Evolutionary conservation across 2,888 invertebrate species (phyloP), one percentile per base, ranked within the genome.

Genomic region (Hirudinaria manillensis): DNA sequence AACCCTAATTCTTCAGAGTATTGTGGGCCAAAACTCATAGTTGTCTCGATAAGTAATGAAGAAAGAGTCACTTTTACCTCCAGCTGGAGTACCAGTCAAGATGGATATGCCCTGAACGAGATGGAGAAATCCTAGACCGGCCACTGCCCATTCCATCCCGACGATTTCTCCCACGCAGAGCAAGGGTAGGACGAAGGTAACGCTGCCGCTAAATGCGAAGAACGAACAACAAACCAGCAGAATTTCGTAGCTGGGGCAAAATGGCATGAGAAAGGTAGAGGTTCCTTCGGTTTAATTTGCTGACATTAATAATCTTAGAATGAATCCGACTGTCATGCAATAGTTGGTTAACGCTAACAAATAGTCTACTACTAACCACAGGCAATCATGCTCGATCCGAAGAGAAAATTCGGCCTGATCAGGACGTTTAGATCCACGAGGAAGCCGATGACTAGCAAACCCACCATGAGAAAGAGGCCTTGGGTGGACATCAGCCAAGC

Each of bases 91-190:
- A 70, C 94, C 94, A 79, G 93, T 87, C 32, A 94, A 88, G 84
- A 93, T 93, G 0, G 92, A 93, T 38, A 93, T 85, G 3, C 94
- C 94, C 85, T 94, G 93, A 24, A 92, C 91, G 45, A 94, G 87
- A 81, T 93, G 87, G 81, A 93, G 84, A 80, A 94, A 85, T 0
- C 94, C 94, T 82, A 94, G 4, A 10, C 61, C 61, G 7, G 61
- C 6, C 24, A 61, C 61, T 84, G 94, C 93, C 81, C 91, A 88
- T 84, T 93, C 92, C 78, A 94, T 84, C n/a, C 92, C 91, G 79
- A 93, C 92, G 80, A 93, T 88, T 83, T 93, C 91, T 76, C 93
- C 92, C 74, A 93, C 88, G 78, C 94, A 93, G 81, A 93, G 92
- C 82, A 92, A 91, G 55, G 93, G 92, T 36, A 94, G 88, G 6